Evolutionary conservation across 2,888 invertebrate species (phyloP).

Genomic region (Lasioglossum villosulum): DNA sequence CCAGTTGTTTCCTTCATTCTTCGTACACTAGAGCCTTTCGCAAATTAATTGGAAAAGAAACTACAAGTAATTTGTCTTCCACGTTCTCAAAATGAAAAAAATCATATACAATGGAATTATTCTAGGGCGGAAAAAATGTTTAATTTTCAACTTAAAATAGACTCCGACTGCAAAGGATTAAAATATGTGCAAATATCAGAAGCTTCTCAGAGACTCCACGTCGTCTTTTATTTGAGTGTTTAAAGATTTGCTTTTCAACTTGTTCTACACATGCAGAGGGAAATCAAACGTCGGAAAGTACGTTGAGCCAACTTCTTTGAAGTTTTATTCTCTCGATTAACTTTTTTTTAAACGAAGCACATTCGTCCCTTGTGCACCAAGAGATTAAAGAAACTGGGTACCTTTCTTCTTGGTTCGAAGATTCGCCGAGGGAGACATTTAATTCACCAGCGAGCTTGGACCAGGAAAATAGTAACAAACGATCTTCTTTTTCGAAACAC

Average conservation of each 20-base stretch:
- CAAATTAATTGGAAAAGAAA: background rate
- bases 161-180: too few species aligned
- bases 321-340: background rate
- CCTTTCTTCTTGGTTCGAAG: background rate
- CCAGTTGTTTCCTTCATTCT: background rate
- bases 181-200: too few species aligned
- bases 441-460: background rate
- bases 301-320: background rate
- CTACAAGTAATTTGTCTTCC: too few species aligned
- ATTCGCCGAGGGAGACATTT: background rate
- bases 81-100: too few species aligned
- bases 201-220: too few species aligned
- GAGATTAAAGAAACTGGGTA: background rate
- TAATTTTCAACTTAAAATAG: too few species aligned
- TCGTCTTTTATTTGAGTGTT: too few species aligned
- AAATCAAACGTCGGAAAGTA: background rate
- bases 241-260: too few species aligned
- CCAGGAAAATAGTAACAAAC: background rate
- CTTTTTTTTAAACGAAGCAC: background rate
- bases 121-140: too few species aligned
- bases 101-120: too few species aligned
- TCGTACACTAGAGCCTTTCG: background rate
- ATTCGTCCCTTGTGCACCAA: background rate
- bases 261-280: too few species aligned
- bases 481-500: slow-evolving; percentile 18